Conservation (phyloP, 2,797 vertebrate genomes). For the Knipowitschia caucasica region DNA sequence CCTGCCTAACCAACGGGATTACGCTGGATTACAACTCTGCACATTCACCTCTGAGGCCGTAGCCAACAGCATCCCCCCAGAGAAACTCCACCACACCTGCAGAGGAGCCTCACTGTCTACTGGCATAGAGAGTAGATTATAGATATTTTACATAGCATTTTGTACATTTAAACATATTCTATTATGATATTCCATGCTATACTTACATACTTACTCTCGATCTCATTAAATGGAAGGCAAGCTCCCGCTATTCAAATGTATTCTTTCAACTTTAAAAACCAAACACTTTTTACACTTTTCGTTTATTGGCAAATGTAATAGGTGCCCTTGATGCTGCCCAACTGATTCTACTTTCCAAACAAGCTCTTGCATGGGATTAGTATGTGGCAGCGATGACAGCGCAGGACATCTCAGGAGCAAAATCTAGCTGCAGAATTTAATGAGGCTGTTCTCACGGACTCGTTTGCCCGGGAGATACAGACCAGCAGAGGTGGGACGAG, state of each 20-base stretch:
- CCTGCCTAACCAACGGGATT: conserved; percentile 75
- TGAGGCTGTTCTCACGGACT: conserved; percentile 56
- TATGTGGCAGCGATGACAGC: conserved; percentile 55
- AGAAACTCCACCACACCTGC: conserved; percentile 40
- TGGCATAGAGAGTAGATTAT: conserved; percentile 21
- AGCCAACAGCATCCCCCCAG: conserved; percentile 50
- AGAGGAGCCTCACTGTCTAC: conserved; percentile 26
- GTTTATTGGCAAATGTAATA: conserved; percentile 35
- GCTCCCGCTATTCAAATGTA: conserved; percentile 11
- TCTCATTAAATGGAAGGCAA: conserved; percentile 57
- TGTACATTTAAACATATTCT: conserved; percentile 70
- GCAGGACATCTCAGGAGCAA: conserved; percentile 51
- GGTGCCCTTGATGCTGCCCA: conserved; percentile 33
- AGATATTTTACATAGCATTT: conserved; percentile 38
- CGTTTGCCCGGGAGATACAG: conserved; percentile 45
- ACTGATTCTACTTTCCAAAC: conserved; percentile 37
- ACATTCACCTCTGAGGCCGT: conserved; percentile 68
- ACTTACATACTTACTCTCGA: conserved; percentile 52
- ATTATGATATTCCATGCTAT: conserved; percentile 67
- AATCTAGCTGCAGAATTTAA: conserved; percentile 73
- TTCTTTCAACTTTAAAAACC: conserved; percentile 15
- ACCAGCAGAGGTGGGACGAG: conserved; percentile 48
- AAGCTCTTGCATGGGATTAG: conserved; percentile 47
- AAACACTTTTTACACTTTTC: conserved; percentile 23
- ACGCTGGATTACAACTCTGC: conserved; percentile 78